Percentiles rank a stretch among this genome's conserved stretches.
Evolutionary conservation across 2,797 vertebrate genomes (phyloP).

Genomic region (Setipinna tenuifilis): DNA sequence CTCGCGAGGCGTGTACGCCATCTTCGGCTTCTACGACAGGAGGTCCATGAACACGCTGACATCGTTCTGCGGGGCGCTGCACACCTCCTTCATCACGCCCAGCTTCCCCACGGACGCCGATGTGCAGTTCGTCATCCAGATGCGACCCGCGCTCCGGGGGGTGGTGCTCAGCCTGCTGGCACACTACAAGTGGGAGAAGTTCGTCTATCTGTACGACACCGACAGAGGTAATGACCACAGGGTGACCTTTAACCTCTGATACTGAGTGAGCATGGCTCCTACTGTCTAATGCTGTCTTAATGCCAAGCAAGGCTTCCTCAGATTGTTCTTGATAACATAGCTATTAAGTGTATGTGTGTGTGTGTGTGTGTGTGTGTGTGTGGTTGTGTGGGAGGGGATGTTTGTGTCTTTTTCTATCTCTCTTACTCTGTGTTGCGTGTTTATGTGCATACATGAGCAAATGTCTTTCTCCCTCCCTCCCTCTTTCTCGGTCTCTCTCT

Average conservation of each 20-base stretch:
- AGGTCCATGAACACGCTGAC: conserved; percentile 99
- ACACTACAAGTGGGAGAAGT: conserved; percentile 96
- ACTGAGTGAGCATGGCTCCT: not conserved
- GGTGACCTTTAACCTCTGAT: not conserved
- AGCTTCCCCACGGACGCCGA: conserved; percentile 95
- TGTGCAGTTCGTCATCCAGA: conserved; percentile 97
- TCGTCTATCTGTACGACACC: conserved; percentile 97
- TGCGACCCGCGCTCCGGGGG: conserved; percentile 90
- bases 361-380: not conserved
- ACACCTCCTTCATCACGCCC: conserved; percentile 96
- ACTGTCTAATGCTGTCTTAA: not conserved
- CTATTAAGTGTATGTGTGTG: not conserved
- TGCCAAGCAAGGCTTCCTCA: not conserved
- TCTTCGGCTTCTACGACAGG: conserved; percentile 98
- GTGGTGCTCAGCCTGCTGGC: conserved; percentile 88
- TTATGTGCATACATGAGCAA: not conserved
- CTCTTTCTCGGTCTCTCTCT: too few species aligned
- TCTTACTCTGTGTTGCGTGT: not conserved
- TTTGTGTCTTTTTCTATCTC: not conserved
- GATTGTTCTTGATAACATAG: not conserved
- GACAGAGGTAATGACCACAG: conserved; percentile 86
- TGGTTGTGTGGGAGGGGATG: not conserved
- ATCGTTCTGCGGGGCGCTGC: conserved; percentile 95
- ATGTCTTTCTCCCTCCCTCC: too few species aligned
- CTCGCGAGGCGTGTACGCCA: conserved; percentile 95